A percentile compares a stretch with the other conserved stretches of the same genome.
These are phyloP conservation scores for Napeogenes inachia DNA, from an alignment of 2,888 invertebrate species.

Conservation along the genomic window DNA sequence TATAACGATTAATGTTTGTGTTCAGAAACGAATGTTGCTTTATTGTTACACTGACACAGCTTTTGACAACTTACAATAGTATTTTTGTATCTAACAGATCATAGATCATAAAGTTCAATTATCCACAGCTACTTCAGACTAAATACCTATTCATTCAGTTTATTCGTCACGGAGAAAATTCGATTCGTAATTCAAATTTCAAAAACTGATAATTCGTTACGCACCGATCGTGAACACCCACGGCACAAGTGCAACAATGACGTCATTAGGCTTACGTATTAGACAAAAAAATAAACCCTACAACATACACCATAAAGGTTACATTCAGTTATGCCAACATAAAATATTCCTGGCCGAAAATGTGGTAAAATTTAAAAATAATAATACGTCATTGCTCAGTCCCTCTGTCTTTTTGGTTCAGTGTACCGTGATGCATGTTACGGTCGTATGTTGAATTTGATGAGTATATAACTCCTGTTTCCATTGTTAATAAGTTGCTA, in stretches of 20 bases:
- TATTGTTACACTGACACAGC: too few species aligned
- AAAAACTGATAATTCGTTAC: constrained; percentile 65
- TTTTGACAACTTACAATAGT: too few species aligned
- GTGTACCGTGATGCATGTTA: constrained; percentile 58
- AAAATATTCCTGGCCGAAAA: constrained; percentile 30
- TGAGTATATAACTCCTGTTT: constrained; percentile 44
- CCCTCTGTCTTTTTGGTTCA: constrained; percentile 69
- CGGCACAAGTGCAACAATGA: constrained; percentile 66
- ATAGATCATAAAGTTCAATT: constrained; percentile 9
- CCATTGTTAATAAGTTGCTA: constrained; percentile 38
- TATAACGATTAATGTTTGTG: too few species aligned
- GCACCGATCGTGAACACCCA: constrained; percentile 63
- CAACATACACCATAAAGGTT: constrained; percentile 32
- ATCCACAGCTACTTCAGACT: constrained; percentile 20
- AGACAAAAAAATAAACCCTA: constrained; percentile 21
- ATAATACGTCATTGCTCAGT: constrained; percentile 64
- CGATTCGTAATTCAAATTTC: constrained; percentile 57
- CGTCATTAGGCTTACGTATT: constrained; percentile 42
- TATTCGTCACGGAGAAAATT: constrained; percentile 50
- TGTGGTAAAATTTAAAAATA: constrained; percentile 67
- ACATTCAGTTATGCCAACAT: constrained; percentile 29
- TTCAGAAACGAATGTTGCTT: too few species aligned
- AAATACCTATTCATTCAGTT: constrained; percentile 25
- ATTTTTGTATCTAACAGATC: too few species aligned
- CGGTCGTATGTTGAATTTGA: constrained; percentile 65